Evolutionary conservation across 2,113 vertebrate species (phyloP).

Genomic region (Indicator maculatus): DNA sequence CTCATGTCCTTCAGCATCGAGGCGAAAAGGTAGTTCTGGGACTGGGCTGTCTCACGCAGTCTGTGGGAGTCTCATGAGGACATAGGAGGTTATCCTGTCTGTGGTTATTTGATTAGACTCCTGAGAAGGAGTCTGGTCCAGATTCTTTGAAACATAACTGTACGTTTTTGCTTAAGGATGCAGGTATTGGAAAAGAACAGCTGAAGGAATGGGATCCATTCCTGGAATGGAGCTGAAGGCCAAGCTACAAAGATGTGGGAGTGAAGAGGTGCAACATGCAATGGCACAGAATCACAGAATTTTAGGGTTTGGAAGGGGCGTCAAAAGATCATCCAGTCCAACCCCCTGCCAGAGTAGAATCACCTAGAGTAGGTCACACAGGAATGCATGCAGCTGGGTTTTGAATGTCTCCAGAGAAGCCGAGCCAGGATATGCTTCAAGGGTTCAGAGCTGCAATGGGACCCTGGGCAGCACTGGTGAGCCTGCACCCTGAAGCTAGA

Average conservation of each 20-base stretch:
- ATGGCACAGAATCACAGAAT: too few species aligned
- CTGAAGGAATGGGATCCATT: too few species aligned
- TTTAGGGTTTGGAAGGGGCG: too few species aligned
- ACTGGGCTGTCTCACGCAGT: fast-evolving
- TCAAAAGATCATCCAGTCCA: too few species aligned
- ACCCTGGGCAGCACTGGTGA: not conserved
- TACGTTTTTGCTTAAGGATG: not conserved
- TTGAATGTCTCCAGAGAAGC: not conserved
- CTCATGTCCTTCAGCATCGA: not conserved
- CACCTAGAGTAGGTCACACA: too few species aligned
- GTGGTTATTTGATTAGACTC: not conserved
- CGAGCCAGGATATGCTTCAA: not conserved
- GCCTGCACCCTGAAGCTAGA: not conserved
- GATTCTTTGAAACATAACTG: not conserved
- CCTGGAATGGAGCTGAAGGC: not conserved
- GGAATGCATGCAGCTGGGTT: too few species aligned
- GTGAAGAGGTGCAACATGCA: not conserved
- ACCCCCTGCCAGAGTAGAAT: too few species aligned
- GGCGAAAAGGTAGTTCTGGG: not conserved
- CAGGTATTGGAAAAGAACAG: not conserved
- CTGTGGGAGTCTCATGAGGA: not conserved
- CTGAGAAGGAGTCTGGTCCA: not conserved
- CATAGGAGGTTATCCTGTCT: not conserved
- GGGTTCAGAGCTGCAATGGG: not conserved
- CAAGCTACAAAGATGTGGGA: not conserved